Base-by-base conservation (phyloP, 1,140 invertebrate species). In the Pteromalus puparum region DNA sequence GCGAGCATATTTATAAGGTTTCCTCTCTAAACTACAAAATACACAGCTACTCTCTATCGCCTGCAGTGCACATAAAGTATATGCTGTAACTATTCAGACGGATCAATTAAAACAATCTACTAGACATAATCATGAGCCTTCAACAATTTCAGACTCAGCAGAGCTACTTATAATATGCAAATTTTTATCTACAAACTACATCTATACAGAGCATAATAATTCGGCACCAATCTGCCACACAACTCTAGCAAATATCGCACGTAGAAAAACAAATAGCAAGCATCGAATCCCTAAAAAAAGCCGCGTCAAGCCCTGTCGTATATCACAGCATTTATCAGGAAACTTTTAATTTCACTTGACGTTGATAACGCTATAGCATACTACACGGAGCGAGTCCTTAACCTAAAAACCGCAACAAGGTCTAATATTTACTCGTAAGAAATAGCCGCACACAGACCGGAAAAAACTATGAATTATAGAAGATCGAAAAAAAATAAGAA, bases 401-500 rank as follows among this genome's bases (percentile, higher is more conserved):
- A 87, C 78, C 76, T 81, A 80, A 26, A 85, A 72, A 28, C 38
- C 38, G 38, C 38, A 9, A 5, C 38, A 42, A 75, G 68, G 34
- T 24, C 26, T 42, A 48, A 24, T 13, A n/a, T 42, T 67, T 6
- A 24, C 12, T 72, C 26, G 30, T 46, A 26, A 26, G 28, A 10
- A 21, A 9, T 7, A 9, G 6, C 38, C 38, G 38, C 38, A 42
- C 53, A 61, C 13, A 4, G 0, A n/a, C 12, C 65, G 18, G 48
- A 7, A 26, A 26, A 13, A 68, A 68, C 3, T 34, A 38, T 10
- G 73, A 18, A n/a, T 1, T 82, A 13, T 61, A 38, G 12, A 70
- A 2, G 30, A 2, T 42, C 38, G 12, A 42, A 65, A 53, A 15
- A 0, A 46, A 15, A 1, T 68, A 34, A 12, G 91, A 87, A 88